Conservation (phyloP, 2,888 invertebrate genomes). For the Dermolepida albohirtum region DNA sequence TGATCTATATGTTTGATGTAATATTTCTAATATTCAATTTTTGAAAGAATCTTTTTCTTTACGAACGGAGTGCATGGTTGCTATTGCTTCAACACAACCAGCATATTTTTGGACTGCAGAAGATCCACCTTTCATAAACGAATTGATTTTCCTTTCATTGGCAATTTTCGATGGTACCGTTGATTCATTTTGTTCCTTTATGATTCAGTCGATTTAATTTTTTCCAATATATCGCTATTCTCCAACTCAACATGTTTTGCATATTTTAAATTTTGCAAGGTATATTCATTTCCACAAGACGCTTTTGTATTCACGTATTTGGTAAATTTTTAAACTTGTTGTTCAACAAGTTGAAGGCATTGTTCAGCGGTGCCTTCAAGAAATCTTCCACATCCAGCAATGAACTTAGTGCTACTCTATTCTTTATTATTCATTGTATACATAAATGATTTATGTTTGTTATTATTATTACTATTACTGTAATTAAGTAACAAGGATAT, state of each 20-base stretch:
- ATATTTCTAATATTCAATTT: constrained; percentile 49
- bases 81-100: constrained; percentile 72
- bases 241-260: constrained; percentile 87
- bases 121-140: constrained; percentile 90
- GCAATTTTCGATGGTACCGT: constrained; percentile 93
- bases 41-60: constrained; percentile 86
- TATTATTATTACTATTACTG: too few relatives aligned
- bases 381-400: constrained; percentile 96
- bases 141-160: constrained; percentile 90
- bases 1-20: constrained; percentile 12
- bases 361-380: constrained; percentile 97
- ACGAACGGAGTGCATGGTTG: constrained; percentile 83
- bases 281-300: constrained; percentile 98
- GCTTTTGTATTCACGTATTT: constrained; percentile 87
- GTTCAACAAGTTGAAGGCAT: constrained; percentile 84
- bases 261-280: constrained; percentile 89
- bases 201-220: constrained; percentile 79
- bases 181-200: constrained; percentile 75
- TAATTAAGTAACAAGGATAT: too few relatives aligned
- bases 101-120: constrained; percentile 76
- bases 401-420: too few relatives aligned
- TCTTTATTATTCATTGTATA: too few relatives aligned
- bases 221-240: constrained; percentile 76
- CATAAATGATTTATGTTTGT: too few relatives aligned
- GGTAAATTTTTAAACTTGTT: constrained; percentile 86